phyloP scores from a whole-genome alignment of 2,888 invertebrate genomes.

The Diabrotica balteata region DNA sequence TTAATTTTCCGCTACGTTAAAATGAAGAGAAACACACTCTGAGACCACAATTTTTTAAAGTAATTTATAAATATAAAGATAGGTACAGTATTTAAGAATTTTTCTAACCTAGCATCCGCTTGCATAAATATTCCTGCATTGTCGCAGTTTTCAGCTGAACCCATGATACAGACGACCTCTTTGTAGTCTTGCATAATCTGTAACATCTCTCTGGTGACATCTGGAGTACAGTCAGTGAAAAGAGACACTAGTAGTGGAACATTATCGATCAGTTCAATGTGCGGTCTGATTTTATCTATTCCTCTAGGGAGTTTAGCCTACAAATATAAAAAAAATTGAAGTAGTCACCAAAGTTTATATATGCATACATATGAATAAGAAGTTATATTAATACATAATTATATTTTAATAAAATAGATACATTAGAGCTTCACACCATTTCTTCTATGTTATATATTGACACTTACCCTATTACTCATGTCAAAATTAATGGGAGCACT shows the following conservation, averaged over 20 bases:
- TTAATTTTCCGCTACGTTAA: too few relatives aligned
- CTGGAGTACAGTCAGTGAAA: slow-evolving; percentile 96
- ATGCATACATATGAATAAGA: too few relatives aligned
- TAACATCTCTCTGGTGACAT: slow-evolving; percentile 90
- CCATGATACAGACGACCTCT: slow-evolving; percentile 93
- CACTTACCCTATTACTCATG: slow-evolving; percentile 82
- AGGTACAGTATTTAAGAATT: slow-evolving; percentile 27
- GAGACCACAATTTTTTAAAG: neutral
- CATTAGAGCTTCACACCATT: neutral
- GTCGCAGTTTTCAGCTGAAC: slow-evolving; percentile 88
- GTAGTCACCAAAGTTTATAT: too few relatives aligned
- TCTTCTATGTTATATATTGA: neutral
- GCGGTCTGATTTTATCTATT: slow-evolving; percentile 95
- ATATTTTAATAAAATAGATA: neutral
- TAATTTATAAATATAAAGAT: too few relatives aligned
- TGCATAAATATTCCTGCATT: slow-evolving; percentile 94
- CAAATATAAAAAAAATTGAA: slow-evolving; percentile 30
- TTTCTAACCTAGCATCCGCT: slow-evolving; percentile 80
- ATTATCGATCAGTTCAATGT: slow-evolving; percentile 94
- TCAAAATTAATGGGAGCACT: slow-evolving; percentile 92
- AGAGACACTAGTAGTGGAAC: slow-evolving; percentile 96
- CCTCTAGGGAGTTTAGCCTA: slow-evolving; percentile 94
- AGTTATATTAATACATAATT: too few relatives aligned
- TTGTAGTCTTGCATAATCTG: slow-evolving; percentile 96
- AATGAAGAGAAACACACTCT: too few relatives aligned